Conservation (phyloP, 2,797 vertebrate genomes). For the Molothrus aeneus region DNA sequence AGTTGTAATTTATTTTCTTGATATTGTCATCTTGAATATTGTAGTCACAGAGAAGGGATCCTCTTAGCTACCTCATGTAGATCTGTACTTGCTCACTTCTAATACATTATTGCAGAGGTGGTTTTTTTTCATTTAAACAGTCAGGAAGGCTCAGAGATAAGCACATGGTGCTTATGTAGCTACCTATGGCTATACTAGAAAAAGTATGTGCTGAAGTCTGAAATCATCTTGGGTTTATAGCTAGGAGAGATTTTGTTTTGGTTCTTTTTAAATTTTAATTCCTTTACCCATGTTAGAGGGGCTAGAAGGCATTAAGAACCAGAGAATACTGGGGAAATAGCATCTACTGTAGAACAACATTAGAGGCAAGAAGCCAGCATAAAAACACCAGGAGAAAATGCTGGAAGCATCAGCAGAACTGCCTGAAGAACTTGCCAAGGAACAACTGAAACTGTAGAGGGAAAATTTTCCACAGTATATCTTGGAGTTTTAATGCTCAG, state of each 20-base stretch:
- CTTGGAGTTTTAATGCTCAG: not conserved
- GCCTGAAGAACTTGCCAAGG: conserved; percentile 21
- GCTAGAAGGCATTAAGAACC: not conserved
- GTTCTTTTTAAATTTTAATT: not conserved
- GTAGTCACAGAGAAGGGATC: not conserved
- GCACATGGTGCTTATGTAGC: not conserved
- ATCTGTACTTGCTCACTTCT: not conserved
- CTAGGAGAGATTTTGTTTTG: not conserved
- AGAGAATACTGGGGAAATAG: not conserved
- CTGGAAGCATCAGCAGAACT: not conserved
- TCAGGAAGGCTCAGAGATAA: not conserved
- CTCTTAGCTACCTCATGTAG: not conserved
- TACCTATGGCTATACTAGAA: not conserved
- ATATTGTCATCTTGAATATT: not conserved
- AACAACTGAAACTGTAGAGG: not conserved
- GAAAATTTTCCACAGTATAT: not conserved
- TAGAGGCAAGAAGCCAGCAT: not conserved
- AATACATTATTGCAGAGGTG: not conserved
- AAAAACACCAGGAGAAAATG: not conserved
- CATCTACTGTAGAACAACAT: not conserved
- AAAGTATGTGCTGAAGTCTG: not conserved
- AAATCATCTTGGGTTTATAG: not conserved
- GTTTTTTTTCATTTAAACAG: not conserved
- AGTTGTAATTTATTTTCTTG: not conserved
- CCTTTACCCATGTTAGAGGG: not conserved